A percentile compares a stretch with the other conserved stretches of the same genome.
These are phyloP conservation scores for Conchocele bisecta DNA, from an alignment of 2,888 invertebrate genomes.

Conservation along the genomic window DNA sequence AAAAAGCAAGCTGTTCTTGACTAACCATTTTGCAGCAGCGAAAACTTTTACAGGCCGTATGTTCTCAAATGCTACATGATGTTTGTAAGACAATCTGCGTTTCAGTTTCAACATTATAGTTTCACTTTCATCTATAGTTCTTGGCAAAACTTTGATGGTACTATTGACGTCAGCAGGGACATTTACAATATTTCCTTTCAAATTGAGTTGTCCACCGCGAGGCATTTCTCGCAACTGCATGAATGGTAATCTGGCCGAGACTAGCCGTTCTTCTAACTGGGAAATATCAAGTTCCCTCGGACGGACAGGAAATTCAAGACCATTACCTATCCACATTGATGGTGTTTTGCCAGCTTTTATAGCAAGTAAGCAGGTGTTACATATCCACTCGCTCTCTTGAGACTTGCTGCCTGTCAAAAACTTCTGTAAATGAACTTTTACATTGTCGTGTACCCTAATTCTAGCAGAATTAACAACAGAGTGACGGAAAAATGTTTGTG, in stretches of 20 bases:
- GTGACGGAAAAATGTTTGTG: constrained; percentile 22
- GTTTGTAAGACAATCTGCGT: constrained; percentile 46
- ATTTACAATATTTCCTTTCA: constrained; percentile 60
- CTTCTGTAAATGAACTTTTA: neutral
- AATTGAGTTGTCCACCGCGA: constrained; percentile 43
- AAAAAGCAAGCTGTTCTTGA: constrained; percentile 37
- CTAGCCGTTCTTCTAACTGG: constrained; percentile 45
- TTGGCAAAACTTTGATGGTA: constrained; percentile 51
- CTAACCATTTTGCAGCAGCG: constrained; percentile 48
- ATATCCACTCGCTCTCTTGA: constrained; percentile 7
- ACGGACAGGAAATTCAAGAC: constrained; percentile 37
- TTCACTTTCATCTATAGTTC: constrained; percentile 36
- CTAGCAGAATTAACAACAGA: neutral
- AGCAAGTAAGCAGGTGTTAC: constrained; percentile 1
- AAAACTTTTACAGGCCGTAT: constrained; percentile 45
- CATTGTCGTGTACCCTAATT: neutral
- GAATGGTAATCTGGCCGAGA: constrained; percentile 51
- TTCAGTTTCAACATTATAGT: constrained; percentile 57
- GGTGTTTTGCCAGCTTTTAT: constrained; percentile 3
- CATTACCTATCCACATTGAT: constrained; percentile 19
- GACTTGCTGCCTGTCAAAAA: neutral
- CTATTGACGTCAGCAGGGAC: constrained; percentile 58
- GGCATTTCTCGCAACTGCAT: constrained; percentile 48
- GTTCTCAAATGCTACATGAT: constrained; percentile 45
- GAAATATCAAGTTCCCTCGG: constrained; percentile 41